Evolutionary conservation across 1,140 invertebrate species (phyloP), one percentile per base, ranked within the genome.

Genomic region (Solenopsis fugax): DNA sequence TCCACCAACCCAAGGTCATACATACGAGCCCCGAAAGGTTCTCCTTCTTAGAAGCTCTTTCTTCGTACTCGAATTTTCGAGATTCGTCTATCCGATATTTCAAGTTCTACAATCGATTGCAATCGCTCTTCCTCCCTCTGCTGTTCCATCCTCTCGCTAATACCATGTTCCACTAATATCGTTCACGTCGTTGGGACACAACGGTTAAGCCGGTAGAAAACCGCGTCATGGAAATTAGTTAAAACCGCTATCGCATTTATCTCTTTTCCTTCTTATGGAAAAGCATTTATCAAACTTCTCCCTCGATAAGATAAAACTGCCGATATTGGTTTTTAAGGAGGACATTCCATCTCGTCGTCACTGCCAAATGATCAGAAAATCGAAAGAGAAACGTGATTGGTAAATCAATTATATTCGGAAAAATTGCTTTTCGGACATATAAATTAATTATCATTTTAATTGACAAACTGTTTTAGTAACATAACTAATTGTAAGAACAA

Each of bases 21-120:
- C 64, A 56, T 71, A 81, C 37, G 18, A 81, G 24, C 21, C 16
- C 16, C 50, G 13, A 45, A 81, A 56, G 52, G 21, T 52, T 69
- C 62, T 67, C n/a, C 48, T 13, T 81, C 34, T 41, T 12, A 45
- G 16, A 1, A 69, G 13, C 50, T 80, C n/a, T n/a, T n/a, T 65
- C 60, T 56, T 45, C 29, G 12, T 37, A 4, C 29, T 65, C n/a
- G 29, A 29, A 9, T n/a, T 67, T 67, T 65, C n/a, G 29, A 67
- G 21, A 71, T 81, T 58, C 50, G 6, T 34, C 29, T 65, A 78
- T n/a, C 50, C 18, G 64, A 80, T 67, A 80, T 24, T 52, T 67
- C 54, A 76, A 56, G 18, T 41, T 7, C 18, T 50, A 34, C 76
- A 65, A 65, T 56, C 65, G 78, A 81, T 81, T 37, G 64, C 5